These are phyloP conservation scores for Hippoglossus hippoglossus DNA, from an alignment of 2,797 vertebrate species.

Conservation along the genomic window DNA sequence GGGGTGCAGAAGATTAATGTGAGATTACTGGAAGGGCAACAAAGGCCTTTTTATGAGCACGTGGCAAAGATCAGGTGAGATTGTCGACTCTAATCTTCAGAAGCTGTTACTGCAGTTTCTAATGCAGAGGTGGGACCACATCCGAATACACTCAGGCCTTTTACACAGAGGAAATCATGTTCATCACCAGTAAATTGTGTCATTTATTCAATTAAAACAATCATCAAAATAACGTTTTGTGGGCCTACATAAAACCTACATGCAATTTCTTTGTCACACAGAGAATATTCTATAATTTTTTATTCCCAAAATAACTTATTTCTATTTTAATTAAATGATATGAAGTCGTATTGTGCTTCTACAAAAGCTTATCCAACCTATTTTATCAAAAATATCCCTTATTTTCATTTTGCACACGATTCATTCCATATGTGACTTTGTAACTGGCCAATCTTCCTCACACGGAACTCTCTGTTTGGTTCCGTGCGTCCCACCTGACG, in stretches of 20 bases:
- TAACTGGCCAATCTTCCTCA: no score
- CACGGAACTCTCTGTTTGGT: neutral
- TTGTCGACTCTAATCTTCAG: conserved; percentile 1
- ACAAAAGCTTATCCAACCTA: neutral
- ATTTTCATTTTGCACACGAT: neutral
- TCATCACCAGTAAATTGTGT: neutral
- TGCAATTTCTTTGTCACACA: neutral
- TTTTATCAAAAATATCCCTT: neutral
- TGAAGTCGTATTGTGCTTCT: neutral
- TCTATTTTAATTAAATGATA: neutral
- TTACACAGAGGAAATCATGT: neutral
- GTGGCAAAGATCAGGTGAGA: conserved; percentile 34
- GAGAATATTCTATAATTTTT: no score
- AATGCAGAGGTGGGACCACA: no score
- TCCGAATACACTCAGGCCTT: no score
- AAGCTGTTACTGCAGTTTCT: neutral
- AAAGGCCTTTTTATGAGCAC: conserved; percentile 35
- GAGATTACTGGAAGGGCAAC: conserved; percentile 41
- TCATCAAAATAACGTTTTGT: neutral
- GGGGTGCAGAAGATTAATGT: conserved; percentile 32
- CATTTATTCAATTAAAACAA: neutral
- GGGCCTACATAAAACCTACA: no score
- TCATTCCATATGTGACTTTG: neutral
- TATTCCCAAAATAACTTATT: neutral
- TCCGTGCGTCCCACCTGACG: neutral